phyloP scores from a whole-genome alignment of 2,888 invertebrate species.

The Branchellion lobata region DNA sequence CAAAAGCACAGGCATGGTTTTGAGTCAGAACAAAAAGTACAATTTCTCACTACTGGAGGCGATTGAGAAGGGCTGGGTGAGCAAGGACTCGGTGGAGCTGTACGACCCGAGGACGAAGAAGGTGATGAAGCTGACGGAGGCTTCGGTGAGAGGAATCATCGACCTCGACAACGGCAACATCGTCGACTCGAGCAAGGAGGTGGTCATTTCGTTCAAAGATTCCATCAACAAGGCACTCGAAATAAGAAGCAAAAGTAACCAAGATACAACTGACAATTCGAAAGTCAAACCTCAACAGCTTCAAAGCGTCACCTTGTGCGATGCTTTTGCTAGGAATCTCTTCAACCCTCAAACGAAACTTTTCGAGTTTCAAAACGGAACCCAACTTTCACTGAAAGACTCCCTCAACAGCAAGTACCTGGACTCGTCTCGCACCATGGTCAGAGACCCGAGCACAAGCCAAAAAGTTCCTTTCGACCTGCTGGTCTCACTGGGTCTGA shows the following conservation, averaged over 20 bases:
- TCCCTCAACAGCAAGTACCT: slow-evolving; percentile 66
- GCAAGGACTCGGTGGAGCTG: slow-evolving; percentile 57
- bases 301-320: background rate
- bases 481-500: slow-evolving; percentile 76
- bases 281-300: too few relatives aligned
- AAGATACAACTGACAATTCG: background rate
- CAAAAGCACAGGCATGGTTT: slow-evolving; percentile 69
- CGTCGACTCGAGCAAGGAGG: slow-evolving; percentile 49
- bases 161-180: slow-evolving; percentile 65
- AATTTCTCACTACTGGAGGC: slow-evolving; percentile 69
- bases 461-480: slow-evolving; percentile 73
- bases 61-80: slow-evolving; percentile 63
- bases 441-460: slow-evolving; percentile 49
- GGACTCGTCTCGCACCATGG: slow-evolving; percentile 41
- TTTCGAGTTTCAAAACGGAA: slow-evolving; percentile 12
- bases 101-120: slow-evolving; percentile 55
- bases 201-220: slow-evolving; percentile 50
- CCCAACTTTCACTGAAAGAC: slow-evolving; percentile 60
- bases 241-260: background rate
- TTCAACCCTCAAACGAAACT: slow-evolving; percentile 14
- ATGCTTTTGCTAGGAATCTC: slow-evolving; percentile 13
- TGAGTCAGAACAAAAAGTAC: slow-evolving; percentile 60
- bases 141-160: slow-evolving; percentile 66
- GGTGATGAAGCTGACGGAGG: slow-evolving; percentile 51
- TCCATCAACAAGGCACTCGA: slow-evolving; percentile 49